phyloP scores from a whole-genome alignment of 1,140 invertebrate genomes.

The Aplysia californica region DNA sequence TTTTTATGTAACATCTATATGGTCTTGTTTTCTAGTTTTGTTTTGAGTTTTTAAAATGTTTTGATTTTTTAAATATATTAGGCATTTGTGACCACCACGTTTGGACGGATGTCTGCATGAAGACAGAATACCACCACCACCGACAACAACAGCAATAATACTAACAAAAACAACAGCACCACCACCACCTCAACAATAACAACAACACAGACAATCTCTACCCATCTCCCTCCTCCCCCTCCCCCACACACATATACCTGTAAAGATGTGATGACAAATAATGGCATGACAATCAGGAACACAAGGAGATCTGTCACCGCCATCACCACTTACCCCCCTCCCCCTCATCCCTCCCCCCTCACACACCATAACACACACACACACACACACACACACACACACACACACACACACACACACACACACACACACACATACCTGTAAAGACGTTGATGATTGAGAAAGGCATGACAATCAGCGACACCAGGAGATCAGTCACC shows the following conservation, averaged over 20 bases:
- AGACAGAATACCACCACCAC: background rate
- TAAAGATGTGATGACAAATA: constrained; percentile 72
- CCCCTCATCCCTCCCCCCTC: background rate
- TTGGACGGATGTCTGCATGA: background rate
- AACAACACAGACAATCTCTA: too few species aligned
- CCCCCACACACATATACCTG: too few species aligned
- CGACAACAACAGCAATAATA: background rate
- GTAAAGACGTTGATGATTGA: constrained; percentile 70
- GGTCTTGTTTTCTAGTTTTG: too few species aligned
- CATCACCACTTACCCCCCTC: constrained; percentile 65
- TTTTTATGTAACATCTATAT: too few species aligned
- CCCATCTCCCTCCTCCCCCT: too few species aligned
- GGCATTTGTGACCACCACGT: background rate
- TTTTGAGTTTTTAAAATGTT: too few species aligned
- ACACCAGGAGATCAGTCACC: constrained; percentile 94
- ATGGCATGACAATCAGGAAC: constrained; percentile 78
- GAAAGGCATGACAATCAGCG: constrained; percentile 80
- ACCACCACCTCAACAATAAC: constrained; percentile 72
- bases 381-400: background rate
- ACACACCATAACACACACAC: background rate
- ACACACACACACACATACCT: constrained; percentile 70
- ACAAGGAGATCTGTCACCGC: constrained; percentile 96
- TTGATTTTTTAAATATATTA: too few species aligned
- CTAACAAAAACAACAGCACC: background rate
- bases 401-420: background rate